phyloP scores from a whole-genome alignment of 2,888 invertebrate genomes.

The Epistrophella euchroma region DNA sequence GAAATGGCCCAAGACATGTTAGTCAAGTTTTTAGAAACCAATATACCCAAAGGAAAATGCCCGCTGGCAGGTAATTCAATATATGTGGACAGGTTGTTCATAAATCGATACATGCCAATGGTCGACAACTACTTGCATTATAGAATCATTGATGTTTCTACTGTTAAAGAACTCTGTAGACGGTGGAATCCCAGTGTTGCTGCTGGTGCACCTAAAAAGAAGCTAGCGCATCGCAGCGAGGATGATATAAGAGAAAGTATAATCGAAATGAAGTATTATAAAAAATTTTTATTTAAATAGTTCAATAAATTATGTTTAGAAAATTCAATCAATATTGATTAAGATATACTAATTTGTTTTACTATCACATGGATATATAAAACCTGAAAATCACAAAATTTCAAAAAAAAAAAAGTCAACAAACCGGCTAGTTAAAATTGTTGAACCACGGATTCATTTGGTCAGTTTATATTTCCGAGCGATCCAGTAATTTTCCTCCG shows the following conservation, averaged over 20 bases:
- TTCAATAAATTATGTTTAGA: background rate
- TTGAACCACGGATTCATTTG: too few relatives aligned
- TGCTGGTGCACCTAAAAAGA: slow-evolving; percentile 86
- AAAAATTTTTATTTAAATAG: slow-evolving; percentile 79
- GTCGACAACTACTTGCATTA: slow-evolving; percentile 93
- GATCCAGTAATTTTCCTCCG: too few relatives aligned
- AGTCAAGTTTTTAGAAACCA: slow-evolving; percentile 88
- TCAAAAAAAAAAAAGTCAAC: too few relatives aligned
- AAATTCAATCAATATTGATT: background rate
- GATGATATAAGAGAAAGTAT: slow-evolving; percentile 95
- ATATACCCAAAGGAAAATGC: slow-evolving; percentile 85
- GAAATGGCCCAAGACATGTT: slow-evolving; percentile 89
- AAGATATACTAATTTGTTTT: background rate
- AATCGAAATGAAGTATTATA: slow-evolving; percentile 92
- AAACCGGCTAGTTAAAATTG: too few relatives aligned
- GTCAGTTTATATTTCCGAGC: too few relatives aligned
- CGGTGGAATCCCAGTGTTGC: slow-evolving; percentile 90
- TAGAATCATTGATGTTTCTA: slow-evolving; percentile 95
- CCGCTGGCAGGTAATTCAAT: slow-evolving; percentile 95
- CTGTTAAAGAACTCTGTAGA: slow-evolving; percentile 92
- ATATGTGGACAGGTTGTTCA: slow-evolving; percentile 93
- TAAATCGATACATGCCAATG: slow-evolving; percentile 91
- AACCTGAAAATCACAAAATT: too few relatives aligned
- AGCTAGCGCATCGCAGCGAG: slow-evolving; percentile 89
- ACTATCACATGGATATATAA: too few relatives aligned